Evolutionary conservation across 2,888 invertebrate species (phyloP).

Genomic region (Euphydryas editha): DNA sequence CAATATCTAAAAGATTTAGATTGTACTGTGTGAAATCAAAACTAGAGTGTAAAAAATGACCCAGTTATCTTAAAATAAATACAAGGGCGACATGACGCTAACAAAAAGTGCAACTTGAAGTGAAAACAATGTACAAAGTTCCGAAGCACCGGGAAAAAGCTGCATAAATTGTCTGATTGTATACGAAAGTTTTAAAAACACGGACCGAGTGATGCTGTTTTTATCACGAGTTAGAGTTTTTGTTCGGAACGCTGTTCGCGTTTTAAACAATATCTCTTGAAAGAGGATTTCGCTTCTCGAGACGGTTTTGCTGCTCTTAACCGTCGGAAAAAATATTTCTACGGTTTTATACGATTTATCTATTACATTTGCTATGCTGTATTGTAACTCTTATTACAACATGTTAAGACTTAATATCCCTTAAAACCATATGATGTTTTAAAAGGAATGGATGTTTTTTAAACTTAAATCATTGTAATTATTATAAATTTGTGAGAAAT

Average conservation of each 20-base stretch:
- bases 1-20: background rate
- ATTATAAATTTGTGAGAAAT: background rate
- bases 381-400: background rate
- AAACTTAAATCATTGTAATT: background rate
- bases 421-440: background rate
- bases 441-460: background rate
- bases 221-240: constrained; percentile 29
- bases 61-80: constrained; percentile 1
- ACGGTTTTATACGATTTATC: background rate
- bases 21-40: background rate
- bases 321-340: background rate
- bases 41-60: background rate
- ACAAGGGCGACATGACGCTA: constrained; percentile 4
- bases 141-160: constrained; percentile 23
- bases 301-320: background rate
- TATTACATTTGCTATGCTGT: background rate
- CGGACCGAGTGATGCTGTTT: constrained; percentile 28
- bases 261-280: constrained; percentile 17
- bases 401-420: background rate
- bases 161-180: constrained; percentile 36
- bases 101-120: constrained; percentile 30
- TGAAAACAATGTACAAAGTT: constrained; percentile 28
- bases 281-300: constrained; percentile 8
- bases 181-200: constrained; percentile 35
- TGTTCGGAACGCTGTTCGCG: constrained; percentile 13